Base-by-base conservation (phyloP, 2,113 vertebrate genomes). In the Andinoacara biseriatus region DNA sequence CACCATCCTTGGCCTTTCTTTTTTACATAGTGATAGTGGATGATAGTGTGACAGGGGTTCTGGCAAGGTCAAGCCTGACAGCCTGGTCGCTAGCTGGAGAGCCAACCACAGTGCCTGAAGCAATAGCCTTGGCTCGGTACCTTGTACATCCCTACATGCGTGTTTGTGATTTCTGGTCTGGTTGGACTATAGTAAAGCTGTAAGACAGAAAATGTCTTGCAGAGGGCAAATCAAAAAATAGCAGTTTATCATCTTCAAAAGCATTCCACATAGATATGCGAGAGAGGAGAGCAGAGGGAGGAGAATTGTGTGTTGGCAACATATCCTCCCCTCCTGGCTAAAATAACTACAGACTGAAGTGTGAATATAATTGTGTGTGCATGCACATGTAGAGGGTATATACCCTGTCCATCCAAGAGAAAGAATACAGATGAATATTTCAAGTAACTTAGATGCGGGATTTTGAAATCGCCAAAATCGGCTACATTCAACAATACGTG, bases 191-290 rank as follows among this genome's bases (percentile, higher is more conserved):
- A 78, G 35, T 76, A 83, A 26, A 87, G 61, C 74, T 84, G 78
- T 22, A n/a, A 74, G 60, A 87, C 56, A 58, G 52, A 18, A 52
- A 1, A 85, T 72, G 17, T 78, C 46, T 74, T 67, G 43, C 65
- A 78, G 80, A 86, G 59, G 65, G 78, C 62, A 87, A 81, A 62
- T n/a, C 10, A 22, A 83, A 83, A 86, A 89, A 77, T 57, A 78
- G 60, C 58, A 84, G 54, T 90, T 89, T 83, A 90, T 91, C 82
- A 75, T 88, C 78, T 87, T 90, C 81, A 90, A 87, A 91, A 65
- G 76, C 59, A 78, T 88, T 87, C 81, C 69, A 59, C 76, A 59
- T 59, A 84, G 82, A 90, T 84, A 81, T 63, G 76, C 61, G 86
- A 81, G 38, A 63, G 46, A 92, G 82, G 24, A 52, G 61, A 82